Percentiles rank a stretch among this genome's conserved stretches.
Evolutionary conservation across 2,888 invertebrate genomes (phyloP).

Genomic region (Halocaridina rubra): DNA sequence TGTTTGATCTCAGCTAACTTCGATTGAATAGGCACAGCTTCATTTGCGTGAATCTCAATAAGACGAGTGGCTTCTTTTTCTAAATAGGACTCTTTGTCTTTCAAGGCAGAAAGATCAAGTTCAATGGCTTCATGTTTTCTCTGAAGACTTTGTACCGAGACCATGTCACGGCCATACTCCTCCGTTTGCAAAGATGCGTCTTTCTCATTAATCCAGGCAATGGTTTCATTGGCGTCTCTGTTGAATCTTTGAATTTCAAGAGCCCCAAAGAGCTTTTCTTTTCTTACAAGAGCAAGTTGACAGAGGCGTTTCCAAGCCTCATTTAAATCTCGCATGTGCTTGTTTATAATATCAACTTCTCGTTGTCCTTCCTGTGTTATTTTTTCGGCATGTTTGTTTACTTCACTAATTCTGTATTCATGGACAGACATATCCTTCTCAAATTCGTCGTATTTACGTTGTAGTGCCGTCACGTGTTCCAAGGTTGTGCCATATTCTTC

Average conservation of each 20-base stretch:
- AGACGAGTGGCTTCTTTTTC: constrained; percentile 93
- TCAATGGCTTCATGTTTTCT: constrained; percentile 98
- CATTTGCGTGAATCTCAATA: constrained; percentile 92
- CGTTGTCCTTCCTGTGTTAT: constrained; percentile 89
- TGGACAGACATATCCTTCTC: constrained; percentile 98
- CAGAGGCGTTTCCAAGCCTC: constrained; percentile 97
- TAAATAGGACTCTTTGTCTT: constrained; percentile 93
- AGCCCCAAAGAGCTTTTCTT: constrained; percentile 97
- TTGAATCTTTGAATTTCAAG: constrained; percentile 99
- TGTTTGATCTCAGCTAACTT: constrained; percentile 93
- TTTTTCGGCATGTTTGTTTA: constrained; percentile 93
- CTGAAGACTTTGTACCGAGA: constrained; percentile 95
- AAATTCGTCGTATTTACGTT: constrained; percentile 99
- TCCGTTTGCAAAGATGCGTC: constrained; percentile 95
- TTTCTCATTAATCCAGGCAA: constrained; percentile 99
- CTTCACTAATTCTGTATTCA: constrained; percentile 95
- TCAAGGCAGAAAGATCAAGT: constrained; percentile 94
- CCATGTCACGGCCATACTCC: constrained; percentile 96
- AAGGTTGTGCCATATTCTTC: constrained; percentile 98
- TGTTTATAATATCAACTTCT: constrained; percentile 80
- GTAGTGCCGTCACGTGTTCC: constrained; percentile 98
- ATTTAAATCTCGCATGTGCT: constrained; percentile 84
- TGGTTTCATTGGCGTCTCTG: constrained; percentile 97
- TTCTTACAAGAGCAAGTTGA: constrained; percentile 91
- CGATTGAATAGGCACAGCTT: constrained; percentile 82